phyloP scores from a whole-genome alignment of 2,797 vertebrate genomes.

The Tachyglossus aculeatus region DNA sequence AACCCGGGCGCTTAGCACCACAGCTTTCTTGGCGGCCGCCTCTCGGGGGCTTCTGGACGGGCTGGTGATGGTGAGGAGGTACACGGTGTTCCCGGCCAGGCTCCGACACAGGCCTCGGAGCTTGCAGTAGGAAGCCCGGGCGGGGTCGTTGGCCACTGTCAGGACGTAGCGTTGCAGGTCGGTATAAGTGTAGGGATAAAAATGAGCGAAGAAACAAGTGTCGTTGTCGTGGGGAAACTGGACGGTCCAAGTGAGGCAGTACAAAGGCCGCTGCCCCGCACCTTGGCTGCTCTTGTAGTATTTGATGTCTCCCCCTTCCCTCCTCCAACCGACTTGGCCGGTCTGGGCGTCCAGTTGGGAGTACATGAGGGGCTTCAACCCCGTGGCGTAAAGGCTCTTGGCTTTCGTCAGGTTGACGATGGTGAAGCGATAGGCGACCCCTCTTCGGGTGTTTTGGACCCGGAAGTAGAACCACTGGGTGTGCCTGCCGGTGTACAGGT shows the following conservation, averaged over 20 bases:
- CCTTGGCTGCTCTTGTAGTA: constrained; percentile 75
- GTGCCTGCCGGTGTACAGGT: constrained; percentile 91
- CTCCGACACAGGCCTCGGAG: constrained; percentile 85
- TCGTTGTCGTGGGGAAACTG: constrained; percentile 84
- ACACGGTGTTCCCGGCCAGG: constrained; percentile 87
- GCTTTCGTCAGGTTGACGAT: constrained; percentile 90
- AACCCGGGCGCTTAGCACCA: constrained; percentile 87
- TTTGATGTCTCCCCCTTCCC: constrained; percentile 76
- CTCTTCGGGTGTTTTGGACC: constrained; percentile 85
- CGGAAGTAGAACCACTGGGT: constrained; percentile 97
- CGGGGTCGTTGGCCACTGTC: constrained; percentile 72
- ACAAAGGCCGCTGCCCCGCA: constrained; percentile 58
- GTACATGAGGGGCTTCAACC: constrained; percentile 89
- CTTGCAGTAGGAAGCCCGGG: constrained; percentile 76
- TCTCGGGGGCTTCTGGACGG: constrained; percentile 39
- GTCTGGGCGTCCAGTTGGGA: constrained; percentile 80
- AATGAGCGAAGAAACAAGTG: constrained; percentile 91
- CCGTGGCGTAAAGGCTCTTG: constrained; percentile 86
- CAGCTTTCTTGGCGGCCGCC: constrained; percentile 74
- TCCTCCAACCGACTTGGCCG: constrained; percentile 81
- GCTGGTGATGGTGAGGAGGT: constrained; percentile 85
- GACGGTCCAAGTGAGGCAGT: constrained; percentile 87
- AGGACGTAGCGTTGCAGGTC: constrained; percentile 84
- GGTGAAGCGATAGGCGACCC: constrained; percentile 86
- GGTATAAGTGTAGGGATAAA: constrained; percentile 93